Evolutionary conservation across 2,797 vertebrate species (phyloP), one percentile per base, ranked within the genome.

Genomic region (Cyprinella venusta): DNA sequence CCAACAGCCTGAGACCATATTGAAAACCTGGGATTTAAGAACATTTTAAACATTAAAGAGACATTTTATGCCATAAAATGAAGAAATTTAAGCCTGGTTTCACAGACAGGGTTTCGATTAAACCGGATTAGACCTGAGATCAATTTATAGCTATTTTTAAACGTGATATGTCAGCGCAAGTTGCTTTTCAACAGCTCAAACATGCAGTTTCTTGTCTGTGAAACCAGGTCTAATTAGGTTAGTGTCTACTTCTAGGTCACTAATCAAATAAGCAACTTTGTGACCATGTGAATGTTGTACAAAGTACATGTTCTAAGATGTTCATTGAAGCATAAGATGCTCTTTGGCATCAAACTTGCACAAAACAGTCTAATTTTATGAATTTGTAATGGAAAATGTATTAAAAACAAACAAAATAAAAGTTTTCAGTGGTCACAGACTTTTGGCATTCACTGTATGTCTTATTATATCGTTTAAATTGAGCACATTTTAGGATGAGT

Each of bases 201-300:
- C 12, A 4, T 42, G 9, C 40, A 42, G 40, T 45, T 45, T 45
- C 13, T 48, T 48, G 45, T 48, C 45, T 48, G 13, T 48, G 45
- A 15, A 48, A 16, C 45, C 1, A 15, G 45, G 45, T 45, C 3
- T 42, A 15, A 13, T 45, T 48, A 45, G 42, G 10, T 45, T 45
- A 52, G 8, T 24, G n/a, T 24, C n/a, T 59, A 59, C n/a, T 63
- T 50, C 8, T 50, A 12, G 16, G 24, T 30, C 45, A 72, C 45
- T 72, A 33, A 33, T 72, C 48, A 72, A 30, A 36, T 21, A 54
- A 54, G 30, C 6, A 54, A 5, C 10, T 21, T 72, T 54, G 48
- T 74, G 19, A 74, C 33, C 71, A 21, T 36, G 30, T 74, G 30
- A 74, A 52, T 72, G 48, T 50, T 71, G 69, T 71, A 72, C 24